A percentile compares a stretch with the other conserved stretches of the same genome.
Conservation (phyloP, 2,888 invertebrate genomes). For the Malthinus seriepunctatus region DNA sequence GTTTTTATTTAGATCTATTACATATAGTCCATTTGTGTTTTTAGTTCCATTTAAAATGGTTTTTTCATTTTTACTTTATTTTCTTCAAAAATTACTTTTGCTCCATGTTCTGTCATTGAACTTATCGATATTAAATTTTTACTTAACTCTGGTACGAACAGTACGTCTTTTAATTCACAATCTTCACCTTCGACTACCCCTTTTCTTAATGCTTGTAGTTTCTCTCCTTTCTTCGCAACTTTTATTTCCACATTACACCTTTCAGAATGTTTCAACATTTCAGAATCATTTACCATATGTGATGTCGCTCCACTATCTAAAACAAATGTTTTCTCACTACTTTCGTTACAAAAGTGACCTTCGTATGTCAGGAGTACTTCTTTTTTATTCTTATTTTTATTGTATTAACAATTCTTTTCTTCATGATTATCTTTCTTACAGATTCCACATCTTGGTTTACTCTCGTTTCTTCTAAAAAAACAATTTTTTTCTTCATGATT, state of each 20-base stretch:
- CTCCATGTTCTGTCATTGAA: conserved; percentile 37
- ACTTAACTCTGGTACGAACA: conserved; percentile 37
- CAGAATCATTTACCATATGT: neutral
- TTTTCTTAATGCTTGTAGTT: conserved; percentile 17
- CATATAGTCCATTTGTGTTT: conserved; percentile 26
- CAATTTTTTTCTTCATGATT: neutral
- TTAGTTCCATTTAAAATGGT: conserved; percentile 28
- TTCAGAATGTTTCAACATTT: neutral
- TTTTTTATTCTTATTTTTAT: no score
- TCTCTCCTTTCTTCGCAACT: conserved; percentile 25
- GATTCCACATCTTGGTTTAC: no score
- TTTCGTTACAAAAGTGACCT: neutral
- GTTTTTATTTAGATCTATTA: conserved; percentile 14
- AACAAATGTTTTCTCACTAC: neutral
- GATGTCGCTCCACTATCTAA: neutral
- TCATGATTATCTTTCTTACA: neutral
- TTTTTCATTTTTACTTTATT: conserved; percentile 26
- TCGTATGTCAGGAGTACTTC: neutral
- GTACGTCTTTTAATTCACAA: conserved; percentile 31
- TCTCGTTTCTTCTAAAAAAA: neutral
- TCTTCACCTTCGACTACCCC: conserved; percentile 15
- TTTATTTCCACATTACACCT: conserved; percentile 3
- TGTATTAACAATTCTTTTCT: neutral
- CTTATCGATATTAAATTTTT: conserved; percentile 41
- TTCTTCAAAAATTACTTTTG: conserved; percentile 34